These are phyloP conservation scores for Phengaris alcon DNA, from an alignment of 2,888 invertebrate species.

Conservation along the genomic window DNA sequence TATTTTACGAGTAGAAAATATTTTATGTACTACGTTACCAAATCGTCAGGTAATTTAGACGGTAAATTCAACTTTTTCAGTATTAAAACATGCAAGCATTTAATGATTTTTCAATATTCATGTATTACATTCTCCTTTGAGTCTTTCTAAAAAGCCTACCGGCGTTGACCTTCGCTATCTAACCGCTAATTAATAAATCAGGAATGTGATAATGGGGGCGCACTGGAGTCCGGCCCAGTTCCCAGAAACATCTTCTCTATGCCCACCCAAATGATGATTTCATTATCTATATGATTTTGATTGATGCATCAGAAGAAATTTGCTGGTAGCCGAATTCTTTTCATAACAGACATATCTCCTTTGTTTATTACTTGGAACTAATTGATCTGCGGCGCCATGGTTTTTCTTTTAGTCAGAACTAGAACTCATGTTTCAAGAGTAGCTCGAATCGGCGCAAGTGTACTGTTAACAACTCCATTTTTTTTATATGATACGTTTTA, in stretches of 20 bases:
- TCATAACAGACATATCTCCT: constrained; percentile 69
- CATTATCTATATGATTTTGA: constrained; percentile 80
- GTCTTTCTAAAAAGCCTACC: constrained; percentile 36
- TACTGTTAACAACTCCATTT: too few species aligned
- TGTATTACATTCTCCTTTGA: constrained; percentile 34
- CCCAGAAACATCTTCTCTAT: constrained; percentile 70
- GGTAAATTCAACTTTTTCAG: background rate
- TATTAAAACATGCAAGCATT: constrained; percentile 16
- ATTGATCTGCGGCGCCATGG: constrained; percentile 73
- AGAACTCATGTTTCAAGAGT: background rate
- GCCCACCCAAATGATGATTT: constrained; percentile 80
- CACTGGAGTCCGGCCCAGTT: constrained; percentile 53
- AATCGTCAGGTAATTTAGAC: background rate
- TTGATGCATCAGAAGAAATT: constrained; percentile 76
- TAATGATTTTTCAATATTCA: constrained; percentile 31
- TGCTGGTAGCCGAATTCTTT: constrained; percentile 67
- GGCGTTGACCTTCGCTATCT: constrained; percentile 43
- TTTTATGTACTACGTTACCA: too few species aligned
- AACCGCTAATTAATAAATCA: constrained; percentile 75
- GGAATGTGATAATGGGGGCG: constrained; percentile 74
- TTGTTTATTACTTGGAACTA: constrained; percentile 76
- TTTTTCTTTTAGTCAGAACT: constrained; percentile 57
- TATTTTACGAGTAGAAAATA: too few species aligned
- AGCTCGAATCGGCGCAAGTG: too few species aligned
- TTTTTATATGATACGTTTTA: too few species aligned